Conservation (phyloP, 2,888 invertebrate genomes). For the Falcaria lacertinaria region DNA sequence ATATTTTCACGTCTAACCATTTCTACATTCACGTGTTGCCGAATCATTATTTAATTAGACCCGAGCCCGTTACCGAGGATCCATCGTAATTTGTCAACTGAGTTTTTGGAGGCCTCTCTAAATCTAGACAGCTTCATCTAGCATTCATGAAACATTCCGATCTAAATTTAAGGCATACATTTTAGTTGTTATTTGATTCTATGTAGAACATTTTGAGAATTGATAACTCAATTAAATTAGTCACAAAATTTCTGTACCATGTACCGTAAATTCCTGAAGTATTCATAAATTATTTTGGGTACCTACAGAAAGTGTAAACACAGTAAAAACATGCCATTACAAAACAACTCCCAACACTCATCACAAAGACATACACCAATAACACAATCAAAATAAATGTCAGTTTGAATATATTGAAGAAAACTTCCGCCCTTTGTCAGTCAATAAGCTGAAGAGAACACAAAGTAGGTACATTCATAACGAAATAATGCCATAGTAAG, state of each 20-base stretch:
- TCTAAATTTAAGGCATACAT: no score
- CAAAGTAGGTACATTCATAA: neutral
- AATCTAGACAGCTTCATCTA: slow-evolving; percentile 10
- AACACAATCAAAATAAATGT: neutral
- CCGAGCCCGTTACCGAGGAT: slow-evolving; percentile 11
- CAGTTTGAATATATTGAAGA: neutral
- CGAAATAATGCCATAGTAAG: slow-evolving; percentile 1
- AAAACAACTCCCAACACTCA: slow-evolving; percentile 1
- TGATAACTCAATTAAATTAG: no score
- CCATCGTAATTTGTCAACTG: slow-evolving; percentile 17
- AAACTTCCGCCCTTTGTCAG: neutral
- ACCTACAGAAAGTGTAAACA: no score
- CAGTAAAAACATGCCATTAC: slow-evolving; percentile 1
- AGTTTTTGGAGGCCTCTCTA: slow-evolving; percentile 10
- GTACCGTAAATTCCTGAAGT: no score
- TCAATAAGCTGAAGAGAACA: neutral
- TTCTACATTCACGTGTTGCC: neutral
- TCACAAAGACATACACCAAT: slow-evolving; percentile 5
- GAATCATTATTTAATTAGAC: slow-evolving; percentile 19
- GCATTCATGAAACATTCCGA: slow-evolving; percentile 14
- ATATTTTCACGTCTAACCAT: neutral
- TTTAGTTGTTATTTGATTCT: no score
- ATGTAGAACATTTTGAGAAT: no score
- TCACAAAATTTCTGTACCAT: no score
- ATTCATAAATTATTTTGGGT: no score